Evolutionary conservation across 2,888 invertebrate genomes (phyloP), one percentile per base, ranked within the genome.

Genomic region (Pantelozetes paolii): DNA sequence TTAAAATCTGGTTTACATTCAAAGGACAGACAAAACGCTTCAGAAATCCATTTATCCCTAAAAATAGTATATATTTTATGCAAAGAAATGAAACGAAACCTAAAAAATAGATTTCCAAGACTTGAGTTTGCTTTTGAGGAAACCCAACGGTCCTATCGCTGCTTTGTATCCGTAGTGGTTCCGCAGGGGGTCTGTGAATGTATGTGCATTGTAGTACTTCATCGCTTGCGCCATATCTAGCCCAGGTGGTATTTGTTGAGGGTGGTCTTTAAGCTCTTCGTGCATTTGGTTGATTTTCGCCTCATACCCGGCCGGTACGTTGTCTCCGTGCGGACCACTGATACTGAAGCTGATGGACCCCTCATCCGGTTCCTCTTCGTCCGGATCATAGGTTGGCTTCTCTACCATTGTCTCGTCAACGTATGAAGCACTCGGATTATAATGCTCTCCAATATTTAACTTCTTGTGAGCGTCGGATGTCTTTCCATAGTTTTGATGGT

Each of bases 361-460:
- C 30, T 73, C 73, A 48, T 72, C 72, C 1, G 72, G 72, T 36
- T 50, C 71, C 1, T 32, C 18, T 67, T 40, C 32, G 15, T 70
- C 70, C 11, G 42, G 45, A 20, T 45, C 48, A 15, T 70, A 48
- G 2, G 70, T 45, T 9, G 42, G 70, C 28, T 48, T 69, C 23
- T 67, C 67, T 26, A 69, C 50, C 18, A 42, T 42, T 6, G 11
- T 30, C 11, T 40, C 69, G 26, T 69, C 69, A 8, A 69, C n/a
- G 26, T 73, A 69, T 13, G 67, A 42, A 36, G 36, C 54, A 18
- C 67, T 73, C 5, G 73, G 73, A 15, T 69, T 67, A 42, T 73
- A 73, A 32, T 73, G 73, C 40, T 73, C 73, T 6, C 73, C 73
- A 2, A 73, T 73, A 36, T 73, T 73, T 8, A 73, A 28, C 26